These are phyloP conservation scores for Synanthedon andrenaeformis DNA, from an alignment of 2,888 invertebrate species.

Conservation along the genomic window DNA sequence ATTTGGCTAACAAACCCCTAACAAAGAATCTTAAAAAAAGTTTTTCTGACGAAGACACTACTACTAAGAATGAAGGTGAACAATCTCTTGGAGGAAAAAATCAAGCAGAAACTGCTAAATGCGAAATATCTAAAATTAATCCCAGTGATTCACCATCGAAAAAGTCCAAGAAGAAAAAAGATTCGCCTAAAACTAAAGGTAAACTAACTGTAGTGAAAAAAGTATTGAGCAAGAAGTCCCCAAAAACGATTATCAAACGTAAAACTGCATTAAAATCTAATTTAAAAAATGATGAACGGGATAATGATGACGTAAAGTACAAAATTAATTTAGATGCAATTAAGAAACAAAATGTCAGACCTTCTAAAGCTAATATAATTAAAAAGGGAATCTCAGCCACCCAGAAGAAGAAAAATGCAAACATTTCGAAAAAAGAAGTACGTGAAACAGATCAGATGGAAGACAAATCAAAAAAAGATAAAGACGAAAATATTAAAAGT, in stretches of 20 bases:
- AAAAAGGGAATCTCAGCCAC: conserved; percentile 31
- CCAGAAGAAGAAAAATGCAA: conserved; percentile 31
- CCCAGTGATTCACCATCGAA: conserved; percentile 39
- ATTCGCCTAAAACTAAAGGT: conserved; percentile 29
- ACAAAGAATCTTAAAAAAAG: conserved; percentile 40
- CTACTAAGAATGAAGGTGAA: conserved; percentile 31
- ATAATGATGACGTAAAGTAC: conserved; percentile 45
- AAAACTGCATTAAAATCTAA: conserved; percentile 15
- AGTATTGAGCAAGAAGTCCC: conserved; percentile 25
- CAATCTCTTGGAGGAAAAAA: conserved; percentile 26
- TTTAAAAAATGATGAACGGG: conserved; percentile 22
- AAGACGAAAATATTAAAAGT: conserved; percentile 11
- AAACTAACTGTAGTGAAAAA: conserved; percentile 12
- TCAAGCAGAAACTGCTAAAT: conserved; percentile 30
- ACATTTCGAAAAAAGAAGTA: conserved; percentile 9
- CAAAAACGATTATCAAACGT: neutral
- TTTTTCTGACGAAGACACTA: conserved; percentile 29
- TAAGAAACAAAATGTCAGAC: conserved; percentile 34
- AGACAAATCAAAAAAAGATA: conserved; percentile 4
- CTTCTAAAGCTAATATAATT: conserved; percentile 36
- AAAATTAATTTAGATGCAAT: conserved; percentile 47
- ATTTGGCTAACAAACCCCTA: conserved; percentile 34
- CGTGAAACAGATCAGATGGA: conserved; percentile 12
- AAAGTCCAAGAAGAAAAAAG: conserved; percentile 51
- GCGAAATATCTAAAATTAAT: conserved; percentile 28